These are phyloP conservation scores for Drosophila meridiana DNA, from an alignment of 2,888 invertebrate species.

Conservation along the genomic window DNA sequence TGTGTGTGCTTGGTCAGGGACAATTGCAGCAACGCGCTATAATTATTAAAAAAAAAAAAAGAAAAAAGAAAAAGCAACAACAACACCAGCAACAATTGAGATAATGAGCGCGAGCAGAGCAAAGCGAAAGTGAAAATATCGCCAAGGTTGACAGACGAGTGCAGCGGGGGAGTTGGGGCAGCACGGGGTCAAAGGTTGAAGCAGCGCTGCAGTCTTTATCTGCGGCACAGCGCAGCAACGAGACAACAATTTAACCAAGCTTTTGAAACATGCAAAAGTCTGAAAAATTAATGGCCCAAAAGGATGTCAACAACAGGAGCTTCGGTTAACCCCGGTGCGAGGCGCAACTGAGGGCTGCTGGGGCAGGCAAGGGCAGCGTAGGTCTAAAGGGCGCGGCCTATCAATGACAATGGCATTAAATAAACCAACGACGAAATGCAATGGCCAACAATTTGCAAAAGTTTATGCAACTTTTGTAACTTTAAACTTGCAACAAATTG, in stretches of 20 bases:
- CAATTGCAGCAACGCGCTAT: conserved; percentile 65
- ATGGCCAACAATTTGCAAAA: conserved; percentile 44
- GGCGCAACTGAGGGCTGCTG: background rate
- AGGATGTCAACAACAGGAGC: conserved; percentile 62
- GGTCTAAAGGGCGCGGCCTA: conserved; percentile 22
- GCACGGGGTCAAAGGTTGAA: conserved; percentile 16
- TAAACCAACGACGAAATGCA: conserved; percentile 28
- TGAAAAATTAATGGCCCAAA: conserved; percentile 75
- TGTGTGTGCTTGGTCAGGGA: conserved; percentile 71
- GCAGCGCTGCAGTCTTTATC: conserved; percentile 37
- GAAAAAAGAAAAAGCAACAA: conserved; percentile 40
- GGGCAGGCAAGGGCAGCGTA: too few species aligned
- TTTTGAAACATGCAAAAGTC: conserved; percentile 63
- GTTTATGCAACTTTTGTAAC: conserved; percentile 47
- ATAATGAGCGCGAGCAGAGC: conserved; percentile 69
- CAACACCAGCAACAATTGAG: conserved; percentile 63
- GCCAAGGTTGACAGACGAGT: conserved; percentile 58
- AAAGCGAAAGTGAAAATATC: conserved; percentile 62
- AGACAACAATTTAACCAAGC: conserved; percentile 44
- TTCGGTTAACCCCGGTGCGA: conserved; percentile 40
- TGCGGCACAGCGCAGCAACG: conserved; percentile 34
- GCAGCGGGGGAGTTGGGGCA: conserved; percentile 6
- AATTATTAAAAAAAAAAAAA: conserved; percentile 73
- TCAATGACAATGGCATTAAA: conserved; percentile 48
- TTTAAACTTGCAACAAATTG: conserved; percentile 50